Conservation (phyloP, 2,888 invertebrate genomes). For the Hemithea aestivaria region DNA sequence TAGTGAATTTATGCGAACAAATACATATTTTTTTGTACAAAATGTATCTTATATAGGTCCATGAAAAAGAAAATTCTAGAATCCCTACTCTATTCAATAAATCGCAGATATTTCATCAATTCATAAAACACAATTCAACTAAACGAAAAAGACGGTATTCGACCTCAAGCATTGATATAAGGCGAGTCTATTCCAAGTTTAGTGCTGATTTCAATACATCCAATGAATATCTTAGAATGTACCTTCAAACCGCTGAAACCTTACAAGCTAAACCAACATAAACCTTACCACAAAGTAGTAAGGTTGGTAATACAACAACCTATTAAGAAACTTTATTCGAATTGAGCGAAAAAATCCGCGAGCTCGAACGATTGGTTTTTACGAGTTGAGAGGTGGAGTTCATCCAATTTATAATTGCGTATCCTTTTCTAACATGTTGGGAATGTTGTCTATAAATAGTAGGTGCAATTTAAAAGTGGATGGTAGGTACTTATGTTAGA, state of each 20-base stretch:
- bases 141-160: too few relatives aligned
- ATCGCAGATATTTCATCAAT: too few relatives aligned
- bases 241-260: slow-evolving; percentile 17
- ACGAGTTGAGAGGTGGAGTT: slow-evolving; percentile 11
- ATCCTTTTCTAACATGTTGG: too few relatives aligned
- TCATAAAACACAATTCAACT: too few relatives aligned
- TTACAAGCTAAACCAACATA: slow-evolving; percentile 8
- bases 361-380: slow-evolving; percentile 12
- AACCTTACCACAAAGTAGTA: background rate
- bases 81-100: too few relatives aligned
- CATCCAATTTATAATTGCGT: too few relatives aligned
- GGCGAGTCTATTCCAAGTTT: slow-evolving; percentile 35
- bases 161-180: slow-evolving; percentile 33
- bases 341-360: slow-evolving; percentile 7
- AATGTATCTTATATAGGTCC: too few relatives aligned
- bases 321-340: slow-evolving; percentile 1
- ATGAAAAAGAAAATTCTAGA: too few relatives aligned
- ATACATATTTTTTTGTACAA: too few relatives aligned
- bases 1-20: too few relatives aligned
- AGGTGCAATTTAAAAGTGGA: too few relatives aligned
- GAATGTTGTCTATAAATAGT: too few relatives aligned
- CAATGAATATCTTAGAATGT: slow-evolving; percentile 47
- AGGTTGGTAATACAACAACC: background rate
- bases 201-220: slow-evolving; percentile 43
- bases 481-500: slow-evolving; percentile 10